Evolutionary conservation across 2,797 vertebrate species (phyloP).

Genomic region (Lithobates pipiens): DNA sequence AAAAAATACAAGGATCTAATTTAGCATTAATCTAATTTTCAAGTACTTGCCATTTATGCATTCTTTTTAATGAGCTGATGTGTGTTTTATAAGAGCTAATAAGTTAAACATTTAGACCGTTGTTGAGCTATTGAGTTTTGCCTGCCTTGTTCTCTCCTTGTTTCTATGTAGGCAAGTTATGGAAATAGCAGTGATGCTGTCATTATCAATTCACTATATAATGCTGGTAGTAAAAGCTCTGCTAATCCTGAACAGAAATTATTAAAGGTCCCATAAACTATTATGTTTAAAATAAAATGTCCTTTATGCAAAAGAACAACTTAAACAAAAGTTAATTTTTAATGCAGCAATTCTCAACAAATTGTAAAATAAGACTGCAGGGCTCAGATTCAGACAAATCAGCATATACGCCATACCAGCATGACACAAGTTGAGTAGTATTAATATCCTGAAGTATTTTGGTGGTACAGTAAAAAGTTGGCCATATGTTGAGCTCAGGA

Average conservation of each 20-base stretch:
- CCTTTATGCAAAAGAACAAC: too few species aligned
- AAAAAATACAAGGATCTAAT: constrained; percentile 71
- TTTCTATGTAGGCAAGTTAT: constrained; percentile 16
- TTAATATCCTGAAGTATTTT: neutral
- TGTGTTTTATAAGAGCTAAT: constrained; percentile 71
- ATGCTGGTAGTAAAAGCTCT: neutral
- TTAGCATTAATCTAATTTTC: constrained; percentile 71
- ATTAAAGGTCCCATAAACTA: neutral
- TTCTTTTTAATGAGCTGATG: constrained; percentile 72
- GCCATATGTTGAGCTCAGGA: neutral
- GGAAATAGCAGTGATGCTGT: constrained; percentile 2
- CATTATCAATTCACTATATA: neutral
- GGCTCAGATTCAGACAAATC: neutral
- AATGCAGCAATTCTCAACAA: neutral
- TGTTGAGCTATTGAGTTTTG: constrained; percentile 56
- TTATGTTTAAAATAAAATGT: neutral
- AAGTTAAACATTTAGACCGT: constrained; percentile 72
- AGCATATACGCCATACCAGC: neutral
- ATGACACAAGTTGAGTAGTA: neutral
- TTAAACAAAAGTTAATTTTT: neutral
- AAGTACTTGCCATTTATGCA: constrained; percentile 67
- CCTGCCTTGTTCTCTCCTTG: constrained; percentile 22
- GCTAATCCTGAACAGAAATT: neutral
- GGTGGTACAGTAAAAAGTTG: neutral
- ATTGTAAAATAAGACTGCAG: neutral